These are phyloP conservation scores for Prolemur simus DNA, from an alignment of 2,113 vertebrate genomes.

Conservation along the genomic window DNA sequence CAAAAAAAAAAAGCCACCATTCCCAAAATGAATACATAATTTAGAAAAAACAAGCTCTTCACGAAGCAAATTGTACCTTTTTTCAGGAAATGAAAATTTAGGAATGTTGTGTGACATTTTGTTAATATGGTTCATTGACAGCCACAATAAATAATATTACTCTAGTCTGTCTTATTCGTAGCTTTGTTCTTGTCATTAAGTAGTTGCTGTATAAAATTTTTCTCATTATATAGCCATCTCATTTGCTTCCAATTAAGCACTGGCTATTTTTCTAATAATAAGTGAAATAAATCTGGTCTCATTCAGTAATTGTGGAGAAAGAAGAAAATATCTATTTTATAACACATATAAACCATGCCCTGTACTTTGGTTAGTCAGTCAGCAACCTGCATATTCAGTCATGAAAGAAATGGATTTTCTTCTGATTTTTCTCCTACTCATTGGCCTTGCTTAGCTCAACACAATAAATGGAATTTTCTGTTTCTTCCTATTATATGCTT, in stretches of 20 bases:
- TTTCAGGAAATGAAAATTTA: neutral
- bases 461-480: neutral
- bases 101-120: neutral
- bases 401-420: neutral
- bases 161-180: neutral
- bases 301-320: slow-evolving; percentile 32
- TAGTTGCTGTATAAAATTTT: neutral
- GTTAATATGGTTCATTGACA: neutral
- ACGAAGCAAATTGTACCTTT: neutral
- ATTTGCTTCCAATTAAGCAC: slow-evolving; percentile 9
- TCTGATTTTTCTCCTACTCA: neutral
- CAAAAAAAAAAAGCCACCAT: too few species aligned
- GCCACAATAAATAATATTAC: neutral
- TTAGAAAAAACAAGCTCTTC: too few species aligned
- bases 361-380: neutral
- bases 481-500: neutral
- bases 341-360: neutral
- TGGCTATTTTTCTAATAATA: slow-evolving; percentile 28
- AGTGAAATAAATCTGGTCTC: neutral
- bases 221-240: neutral
- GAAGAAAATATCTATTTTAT: neutral
- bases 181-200: neutral
- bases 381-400: neutral
- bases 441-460: neutral
- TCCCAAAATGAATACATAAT: too few species aligned